These are phyloP conservation scores for Anableps anableps DNA, from an alignment of 2,797 vertebrate species.

Conservation along the genomic window DNA sequence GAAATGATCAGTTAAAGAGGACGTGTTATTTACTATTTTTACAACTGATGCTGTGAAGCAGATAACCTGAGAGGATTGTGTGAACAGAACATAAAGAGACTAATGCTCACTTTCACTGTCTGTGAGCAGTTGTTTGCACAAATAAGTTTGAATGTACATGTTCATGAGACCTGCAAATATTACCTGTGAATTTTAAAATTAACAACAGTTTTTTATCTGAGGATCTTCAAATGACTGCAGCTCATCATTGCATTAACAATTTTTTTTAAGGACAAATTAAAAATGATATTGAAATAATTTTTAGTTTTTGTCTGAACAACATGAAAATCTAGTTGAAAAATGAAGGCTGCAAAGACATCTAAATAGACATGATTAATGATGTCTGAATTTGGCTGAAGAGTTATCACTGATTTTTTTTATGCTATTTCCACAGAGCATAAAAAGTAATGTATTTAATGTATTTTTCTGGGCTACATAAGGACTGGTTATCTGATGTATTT, in stretches of 20 bases:
- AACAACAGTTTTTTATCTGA: background rate
- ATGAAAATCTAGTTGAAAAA: background rate
- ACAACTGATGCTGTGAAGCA: background rate
- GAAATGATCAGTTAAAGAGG: conserved; percentile 9
- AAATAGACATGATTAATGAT: background rate
- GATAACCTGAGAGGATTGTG: background rate
- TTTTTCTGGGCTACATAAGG: background rate
- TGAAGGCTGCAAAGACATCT: background rate
- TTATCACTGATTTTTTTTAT: no score
- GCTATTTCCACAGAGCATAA: no score
- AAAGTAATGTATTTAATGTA: no score
- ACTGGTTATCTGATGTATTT: no score
- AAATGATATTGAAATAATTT: background rate
- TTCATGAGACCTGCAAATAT: background rate
- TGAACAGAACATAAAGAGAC: background rate
- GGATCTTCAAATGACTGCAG: background rate
- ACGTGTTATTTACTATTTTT: background rate
- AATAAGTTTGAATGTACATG: background rate
- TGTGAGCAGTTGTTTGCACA: background rate
- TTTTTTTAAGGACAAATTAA: background rate
- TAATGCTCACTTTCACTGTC: background rate
- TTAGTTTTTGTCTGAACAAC: background rate
- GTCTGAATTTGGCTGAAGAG: no score
- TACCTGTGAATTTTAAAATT: background rate
- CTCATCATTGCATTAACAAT: background rate